A percentile compares a stretch with the other conserved stretches of the same genome.
Conservation (phyloP, 2,113 vertebrate genomes). For the Hemiprocne comata region DNA sequence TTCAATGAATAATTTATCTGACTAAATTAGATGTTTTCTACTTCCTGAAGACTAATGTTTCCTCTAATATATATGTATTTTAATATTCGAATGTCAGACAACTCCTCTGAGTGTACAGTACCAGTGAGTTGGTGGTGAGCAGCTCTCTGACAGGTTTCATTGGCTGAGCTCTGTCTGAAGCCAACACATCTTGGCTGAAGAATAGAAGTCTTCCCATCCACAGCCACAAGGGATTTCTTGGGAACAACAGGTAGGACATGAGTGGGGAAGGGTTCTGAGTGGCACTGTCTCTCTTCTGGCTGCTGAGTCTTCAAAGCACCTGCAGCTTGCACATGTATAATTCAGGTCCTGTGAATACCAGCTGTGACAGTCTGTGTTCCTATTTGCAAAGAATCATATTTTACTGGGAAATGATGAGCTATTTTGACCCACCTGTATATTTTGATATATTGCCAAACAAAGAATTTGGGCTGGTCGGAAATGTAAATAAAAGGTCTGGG, state of each 20-base stretch:
- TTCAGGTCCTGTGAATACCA: constrained; percentile 18
- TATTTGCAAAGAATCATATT: constrained; percentile 25
- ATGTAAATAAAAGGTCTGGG: not conserved
- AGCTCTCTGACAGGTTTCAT: not conserved
- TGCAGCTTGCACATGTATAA: constrained; percentile 35
- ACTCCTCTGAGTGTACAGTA: not conserved
- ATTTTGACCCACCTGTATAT: constrained; percentile 21
- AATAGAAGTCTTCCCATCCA: not conserved
- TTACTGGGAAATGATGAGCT: constrained; percentile 1
- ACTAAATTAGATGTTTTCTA: constrained; percentile 22
- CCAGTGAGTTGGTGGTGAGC: not conserved
- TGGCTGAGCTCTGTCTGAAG: not conserved
- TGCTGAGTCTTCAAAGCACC: not conserved
- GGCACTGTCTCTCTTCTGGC: not conserved
- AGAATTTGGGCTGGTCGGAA: not conserved
- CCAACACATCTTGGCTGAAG: not conserved
- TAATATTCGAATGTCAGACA: not conserved
- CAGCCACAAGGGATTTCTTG: not conserved
- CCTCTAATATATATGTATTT: not conserved
- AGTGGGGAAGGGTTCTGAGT: accelerated
- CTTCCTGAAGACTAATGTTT: not conserved
- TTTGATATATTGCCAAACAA: not conserved
- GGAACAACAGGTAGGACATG: not conserved
- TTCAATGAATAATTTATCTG: constrained; percentile 38
- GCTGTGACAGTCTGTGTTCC: constrained; percentile 17